These are phyloP conservation scores for Yasuhikotakia modesta DNA, from an alignment of 2,797 vertebrate species.

Conservation along the genomic window DNA sequence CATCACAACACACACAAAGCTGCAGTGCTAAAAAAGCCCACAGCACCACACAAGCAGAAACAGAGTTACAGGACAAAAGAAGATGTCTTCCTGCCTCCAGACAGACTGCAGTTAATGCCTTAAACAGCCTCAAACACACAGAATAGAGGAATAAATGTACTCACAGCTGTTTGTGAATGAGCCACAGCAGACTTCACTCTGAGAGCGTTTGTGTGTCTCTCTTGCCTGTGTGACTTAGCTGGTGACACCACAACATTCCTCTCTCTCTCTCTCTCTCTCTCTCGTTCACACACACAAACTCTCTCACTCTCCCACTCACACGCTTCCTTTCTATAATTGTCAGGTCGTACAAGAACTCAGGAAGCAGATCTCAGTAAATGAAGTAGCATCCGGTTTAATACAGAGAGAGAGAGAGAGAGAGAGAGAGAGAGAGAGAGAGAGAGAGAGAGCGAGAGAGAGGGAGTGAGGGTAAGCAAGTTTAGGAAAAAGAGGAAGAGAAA, in stretches of 20 bases:
- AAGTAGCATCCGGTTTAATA: constrained; percentile 56
- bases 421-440: constrained; percentile 3
- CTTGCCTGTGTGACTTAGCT: constrained; percentile 78
- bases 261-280: constrained; percentile 61
- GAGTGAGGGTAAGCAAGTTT: too few species aligned
- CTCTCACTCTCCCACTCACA: constrained; percentile 24
- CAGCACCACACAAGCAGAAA: constrained; percentile 63
- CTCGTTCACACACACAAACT: constrained; percentile 37
- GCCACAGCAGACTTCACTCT: constrained; percentile 75
- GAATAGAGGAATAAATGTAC: constrained; percentile 64
- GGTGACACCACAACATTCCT: constrained; percentile 85
- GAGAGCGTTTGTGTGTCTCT: constrained; percentile 71
- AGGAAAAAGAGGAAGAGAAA: constrained; percentile 3
- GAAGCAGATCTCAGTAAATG: constrained; percentile 61
- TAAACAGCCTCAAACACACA: constrained; percentile 25
- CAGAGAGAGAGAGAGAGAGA: too few species aligned
- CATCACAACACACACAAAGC: constrained; percentile 55
- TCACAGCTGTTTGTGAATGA: constrained; percentile 78
- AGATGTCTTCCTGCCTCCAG: constrained; percentile 60
- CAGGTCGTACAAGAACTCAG: constrained; percentile 58
- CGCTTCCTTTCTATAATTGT: constrained; percentile 47
- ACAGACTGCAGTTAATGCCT: constrained; percentile 55
- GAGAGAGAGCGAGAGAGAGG: too few species aligned
- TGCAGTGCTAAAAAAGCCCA: constrained; percentile 58
- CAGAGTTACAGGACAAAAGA: constrained; percentile 57